These are phyloP conservation scores for Stenodema calcarata DNA, from an alignment of 2,888 invertebrate genomes.

Conservation along the genomic window DNA sequence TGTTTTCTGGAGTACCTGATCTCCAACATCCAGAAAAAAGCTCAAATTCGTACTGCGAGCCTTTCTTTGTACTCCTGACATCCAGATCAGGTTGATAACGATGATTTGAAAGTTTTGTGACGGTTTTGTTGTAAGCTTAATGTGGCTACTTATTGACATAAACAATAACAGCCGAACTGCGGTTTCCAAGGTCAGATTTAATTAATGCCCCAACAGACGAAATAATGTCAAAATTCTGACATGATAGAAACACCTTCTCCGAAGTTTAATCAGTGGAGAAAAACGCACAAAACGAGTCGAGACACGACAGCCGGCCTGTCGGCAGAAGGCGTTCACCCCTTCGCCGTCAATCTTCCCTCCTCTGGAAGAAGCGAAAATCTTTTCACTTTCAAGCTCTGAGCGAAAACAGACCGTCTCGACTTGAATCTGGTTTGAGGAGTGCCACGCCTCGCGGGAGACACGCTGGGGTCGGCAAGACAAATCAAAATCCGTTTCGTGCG, in stretches of 20 bases:
- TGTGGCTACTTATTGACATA: no score
- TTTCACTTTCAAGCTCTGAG: slow-evolving; percentile 13
- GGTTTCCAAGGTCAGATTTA: no score
- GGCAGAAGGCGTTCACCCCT: slow-evolving; percentile 11
- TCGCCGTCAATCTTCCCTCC: slow-evolving; percentile 9
- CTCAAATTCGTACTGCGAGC: no score
- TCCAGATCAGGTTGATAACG: no score
- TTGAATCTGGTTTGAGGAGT: background rate
- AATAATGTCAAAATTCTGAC: background rate
- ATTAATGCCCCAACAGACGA: background rate
- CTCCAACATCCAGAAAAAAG: no score
- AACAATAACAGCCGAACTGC: no score
- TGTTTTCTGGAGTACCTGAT: no score
- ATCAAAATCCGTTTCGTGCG: background rate
- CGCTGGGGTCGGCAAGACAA: background rate
- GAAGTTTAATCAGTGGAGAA: background rate
- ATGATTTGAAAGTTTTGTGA: no score
- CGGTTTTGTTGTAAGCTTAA: no score
- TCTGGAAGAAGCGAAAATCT: slow-evolving; percentile 1
- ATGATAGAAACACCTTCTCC: background rate
- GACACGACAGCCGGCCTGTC: background rate
- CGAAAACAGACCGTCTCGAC: background rate
- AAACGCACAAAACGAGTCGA: background rate
- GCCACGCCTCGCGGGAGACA: background rate
- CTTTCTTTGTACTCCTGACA: no score